Evolutionary conservation across 2,113 vertebrate genomes (phyloP).

Genomic region (Penelope pileata): DNA sequence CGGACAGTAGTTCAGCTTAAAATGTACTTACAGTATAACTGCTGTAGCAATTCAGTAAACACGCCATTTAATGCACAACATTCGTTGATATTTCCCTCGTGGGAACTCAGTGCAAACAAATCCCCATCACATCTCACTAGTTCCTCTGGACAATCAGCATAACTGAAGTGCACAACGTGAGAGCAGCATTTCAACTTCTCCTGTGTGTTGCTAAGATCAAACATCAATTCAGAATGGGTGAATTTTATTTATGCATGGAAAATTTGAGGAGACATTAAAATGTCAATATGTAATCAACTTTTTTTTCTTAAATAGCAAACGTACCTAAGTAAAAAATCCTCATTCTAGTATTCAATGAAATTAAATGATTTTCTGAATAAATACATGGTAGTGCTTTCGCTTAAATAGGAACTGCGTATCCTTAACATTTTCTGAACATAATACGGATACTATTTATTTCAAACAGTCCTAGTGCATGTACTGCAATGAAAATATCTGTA

Average conservation of each 20-base stretch:
- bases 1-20: neutral
- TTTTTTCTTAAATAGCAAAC: neutral
- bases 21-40: neutral
- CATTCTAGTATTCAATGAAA: neutral
- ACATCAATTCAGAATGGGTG: neutral
- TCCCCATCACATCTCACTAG: neutral
- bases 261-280: neutral
- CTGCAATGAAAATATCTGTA: neutral
- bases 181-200: neutral
- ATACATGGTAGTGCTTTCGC: neutral
- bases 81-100: neutral
- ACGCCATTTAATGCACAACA: neutral
- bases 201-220: neutral
- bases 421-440: neutral
- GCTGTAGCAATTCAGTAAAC: neutral
- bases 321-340: neutral
- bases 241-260: neutral
- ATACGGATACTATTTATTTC: neutral
- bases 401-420: neutral
- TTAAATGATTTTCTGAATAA: neutral
- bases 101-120: neutral
- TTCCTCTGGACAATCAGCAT: neutral
- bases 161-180: neutral
- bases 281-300: neutral
- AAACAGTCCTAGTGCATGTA: neutral